Base-by-base conservation (phyloP, 2,888 invertebrate genomes). In the Rhopalosiphum nymphaeae region DNA sequence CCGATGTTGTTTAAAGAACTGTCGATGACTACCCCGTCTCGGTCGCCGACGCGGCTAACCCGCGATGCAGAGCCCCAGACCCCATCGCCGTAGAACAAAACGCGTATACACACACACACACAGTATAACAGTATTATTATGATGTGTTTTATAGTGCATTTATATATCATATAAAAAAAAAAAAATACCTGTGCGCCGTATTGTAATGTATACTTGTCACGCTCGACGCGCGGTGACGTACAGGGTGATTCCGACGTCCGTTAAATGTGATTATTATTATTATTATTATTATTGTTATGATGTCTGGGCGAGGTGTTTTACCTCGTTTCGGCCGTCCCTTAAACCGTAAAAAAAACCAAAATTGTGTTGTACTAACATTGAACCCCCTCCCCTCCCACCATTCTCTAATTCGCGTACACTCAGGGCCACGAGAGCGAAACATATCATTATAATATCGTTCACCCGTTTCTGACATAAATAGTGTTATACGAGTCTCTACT, bases 371-470 rank as follows among this genome's bases (percentile, higher is more conserved):
- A 67, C n/a, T 67, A 0, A 13, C 5, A n/a, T 67, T n/a, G n/a
- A n/a, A 16, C 0, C 1, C 67, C n/a, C 3, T n/a, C n/a, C 5
- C 0, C 16, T 1, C 1, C n/a, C 5, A 1, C 61, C 13, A 26
- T 46, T 4, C 67, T 13, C 67, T n/a, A n/a, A 78, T 36, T 16
- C 67, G 16, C 16, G 36, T 78, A 78, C 21, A 21, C 67, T 21
- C 67, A 16, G 16, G 36, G 5, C 67, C 67, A 13, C 67, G 16
- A n/a, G 16, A n/a, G 36, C 36, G 67, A 36, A 78, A 78, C 67
- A 78, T 78, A 78, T 78, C 67, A 78, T 78, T 78, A 36, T 25
- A 56, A 56, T 36, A 78, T 78, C 67, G 21, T 78, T 78, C 67
- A 36, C 67, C 36, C 67, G 36, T 78, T 78, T 36, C 67, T n/a